Percentiles rank a stretch among this genome's conserved stretches.
These are phyloP conservation scores for Luehdorfia chinensis DNA, from an alignment of 1,140 invertebrate species.

Conservation along the genomic window DNA sequence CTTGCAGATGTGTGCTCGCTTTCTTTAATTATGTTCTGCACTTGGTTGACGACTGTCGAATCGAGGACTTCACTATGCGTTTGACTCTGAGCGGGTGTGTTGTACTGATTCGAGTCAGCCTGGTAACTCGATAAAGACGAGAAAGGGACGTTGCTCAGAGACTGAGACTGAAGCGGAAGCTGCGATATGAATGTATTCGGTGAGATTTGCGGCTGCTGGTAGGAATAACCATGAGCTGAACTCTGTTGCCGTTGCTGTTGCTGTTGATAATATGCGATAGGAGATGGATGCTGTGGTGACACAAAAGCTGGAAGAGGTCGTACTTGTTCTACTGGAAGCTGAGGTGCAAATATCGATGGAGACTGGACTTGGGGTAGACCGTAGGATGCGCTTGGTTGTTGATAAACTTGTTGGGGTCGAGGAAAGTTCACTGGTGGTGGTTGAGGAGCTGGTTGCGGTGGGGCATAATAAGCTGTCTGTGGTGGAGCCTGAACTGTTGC, in stretches of 20 bases:
- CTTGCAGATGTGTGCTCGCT: slow-evolving; percentile 55
- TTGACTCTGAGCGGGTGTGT: slow-evolving; percentile 10
- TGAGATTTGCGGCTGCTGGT: slow-evolving; percentile 29
- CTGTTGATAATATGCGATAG: slow-evolving; percentile 24
- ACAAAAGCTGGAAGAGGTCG: slow-evolving; percentile 13
- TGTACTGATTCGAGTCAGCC: slow-evolving; percentile 40
- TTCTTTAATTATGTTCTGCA: slow-evolving; percentile 58
- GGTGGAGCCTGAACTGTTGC: not conserved
- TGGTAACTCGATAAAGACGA: slow-evolving; percentile 39
- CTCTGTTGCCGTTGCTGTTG: slow-evolving; percentile 17
- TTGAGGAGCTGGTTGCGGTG: not conserved
- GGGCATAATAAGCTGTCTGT: slow-evolving; percentile 4
- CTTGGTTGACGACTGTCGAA: slow-evolving; percentile 43
- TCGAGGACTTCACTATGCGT: slow-evolving; percentile 52
- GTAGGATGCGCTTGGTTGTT: slow-evolving; percentile 19
- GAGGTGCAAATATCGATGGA: slow-evolving; percentile 15
- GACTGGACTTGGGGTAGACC: slow-evolving; percentile 23
- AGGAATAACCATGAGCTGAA: slow-evolving; percentile 31
- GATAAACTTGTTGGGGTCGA: slow-evolving; percentile 24
- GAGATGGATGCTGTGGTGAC: slow-evolving; percentile 22
- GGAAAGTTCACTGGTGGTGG: slow-evolving; percentile 6
- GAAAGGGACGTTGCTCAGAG: slow-evolving; percentile 15
- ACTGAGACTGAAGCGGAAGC: slow-evolving; percentile 32
- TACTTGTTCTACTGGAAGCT: slow-evolving; percentile 14
- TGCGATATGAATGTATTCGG: slow-evolving; percentile 24